Percentiles rank a stretch among this genome's conserved stretches.
Evolutionary conservation across 2,113 vertebrate species (phyloP).

Genomic region (Ifrita kowaldi): DNA sequence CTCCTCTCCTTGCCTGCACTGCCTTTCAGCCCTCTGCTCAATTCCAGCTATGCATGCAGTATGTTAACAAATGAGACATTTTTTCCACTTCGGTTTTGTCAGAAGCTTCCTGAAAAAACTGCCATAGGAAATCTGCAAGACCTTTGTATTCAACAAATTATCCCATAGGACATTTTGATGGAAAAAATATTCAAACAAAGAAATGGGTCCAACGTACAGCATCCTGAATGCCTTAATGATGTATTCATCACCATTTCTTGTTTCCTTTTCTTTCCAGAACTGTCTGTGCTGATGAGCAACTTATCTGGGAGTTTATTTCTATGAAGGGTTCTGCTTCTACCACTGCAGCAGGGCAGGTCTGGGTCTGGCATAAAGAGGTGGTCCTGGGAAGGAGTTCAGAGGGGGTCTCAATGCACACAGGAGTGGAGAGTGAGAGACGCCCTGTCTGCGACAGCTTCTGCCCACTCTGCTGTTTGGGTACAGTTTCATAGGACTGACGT

Average conservation of each 20-base stretch:
- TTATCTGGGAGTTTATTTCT: background rate
- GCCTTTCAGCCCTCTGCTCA: background rate
- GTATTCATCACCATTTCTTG: background rate
- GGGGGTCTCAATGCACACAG: background rate
- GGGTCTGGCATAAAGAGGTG: background rate
- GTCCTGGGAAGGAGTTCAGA: background rate
- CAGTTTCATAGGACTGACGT: background rate
- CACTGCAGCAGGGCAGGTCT: background rate
- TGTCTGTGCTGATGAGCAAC: background rate
- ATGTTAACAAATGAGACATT: background rate
- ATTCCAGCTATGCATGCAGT: background rate
- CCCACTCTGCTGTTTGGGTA: fast-evolving
- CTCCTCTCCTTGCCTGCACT: background rate
- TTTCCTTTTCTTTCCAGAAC: background rate
- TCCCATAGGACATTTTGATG: background rate
- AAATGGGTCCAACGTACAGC: background rate
- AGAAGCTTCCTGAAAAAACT: background rate
- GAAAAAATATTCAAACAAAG: background rate
- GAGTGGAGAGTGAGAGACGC: background rate
- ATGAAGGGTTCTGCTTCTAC: background rate
- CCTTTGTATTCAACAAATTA: background rate
- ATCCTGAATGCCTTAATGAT: background rate
- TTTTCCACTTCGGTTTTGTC: background rate
- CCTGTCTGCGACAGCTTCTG: background rate
- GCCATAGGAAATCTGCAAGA: background rate